Conservation (phyloP, 1,140 invertebrate genomes). For the Delia radicum region DNA sequence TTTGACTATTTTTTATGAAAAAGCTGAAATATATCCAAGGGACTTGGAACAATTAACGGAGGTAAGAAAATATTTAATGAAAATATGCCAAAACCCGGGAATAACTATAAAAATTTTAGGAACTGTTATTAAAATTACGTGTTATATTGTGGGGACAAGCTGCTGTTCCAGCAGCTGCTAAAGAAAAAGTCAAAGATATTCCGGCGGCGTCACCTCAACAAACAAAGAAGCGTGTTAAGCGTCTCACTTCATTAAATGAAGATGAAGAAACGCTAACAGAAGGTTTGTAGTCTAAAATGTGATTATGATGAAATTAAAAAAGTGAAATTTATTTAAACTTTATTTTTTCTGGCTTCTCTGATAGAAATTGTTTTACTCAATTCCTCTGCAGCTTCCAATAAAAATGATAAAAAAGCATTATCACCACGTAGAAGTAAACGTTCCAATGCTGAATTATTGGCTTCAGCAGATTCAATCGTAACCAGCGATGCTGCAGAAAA, state of each 20-base stretch:
- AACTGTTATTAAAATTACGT: slow-evolving; percentile 38
- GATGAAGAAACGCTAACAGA: slow-evolving; percentile 29
- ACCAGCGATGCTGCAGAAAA: background rate
- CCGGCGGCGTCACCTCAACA: slow-evolving; percentile 43
- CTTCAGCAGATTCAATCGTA: slow-evolving; percentile 33
- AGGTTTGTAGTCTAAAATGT: slow-evolving; percentile 34
- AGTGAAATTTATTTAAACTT: too few species aligned
- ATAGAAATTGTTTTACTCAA: background rate
- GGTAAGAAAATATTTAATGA: slow-evolving; percentile 33
- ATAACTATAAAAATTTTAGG: slow-evolving; percentile 23
- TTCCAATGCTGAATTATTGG: slow-evolving; percentile 44
- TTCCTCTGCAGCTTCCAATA: too few species aligned
- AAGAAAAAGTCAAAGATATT: background rate
- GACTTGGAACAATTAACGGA: slow-evolving; percentile 32
- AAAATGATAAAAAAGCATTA: background rate
- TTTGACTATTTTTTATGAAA: slow-evolving; percentile 33
- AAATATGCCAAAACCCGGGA: background rate
- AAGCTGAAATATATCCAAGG: slow-evolving; percentile 23
- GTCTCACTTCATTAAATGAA: slow-evolving; percentile 37
- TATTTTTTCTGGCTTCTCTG: too few species aligned
- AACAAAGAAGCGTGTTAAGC: slow-evolving; percentile 46
- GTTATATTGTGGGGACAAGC: slow-evolving; percentile 36
- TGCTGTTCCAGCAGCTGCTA: background rate
- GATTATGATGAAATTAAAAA: background rate
- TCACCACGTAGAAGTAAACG: slow-evolving; percentile 28